Percentiles rank a stretch among this genome's conserved stretches.
Evolutionary conservation across 2,797 vertebrate species (phyloP).

Genomic region (Nyctalus aviator): DNA sequence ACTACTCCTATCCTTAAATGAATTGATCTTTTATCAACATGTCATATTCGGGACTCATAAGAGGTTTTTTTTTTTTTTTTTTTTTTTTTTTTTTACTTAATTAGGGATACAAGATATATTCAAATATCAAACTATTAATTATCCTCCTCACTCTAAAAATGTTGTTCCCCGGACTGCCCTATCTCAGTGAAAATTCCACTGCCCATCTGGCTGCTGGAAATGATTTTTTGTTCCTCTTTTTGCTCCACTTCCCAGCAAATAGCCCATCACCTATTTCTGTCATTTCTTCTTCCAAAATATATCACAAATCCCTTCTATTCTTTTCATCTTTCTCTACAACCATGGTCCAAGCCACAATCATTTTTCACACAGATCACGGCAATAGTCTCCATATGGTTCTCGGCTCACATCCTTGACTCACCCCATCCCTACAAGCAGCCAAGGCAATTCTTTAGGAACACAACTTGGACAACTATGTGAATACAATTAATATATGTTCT

Average conservation of each 20-base stretch:
- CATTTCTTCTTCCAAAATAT: slow-evolving; percentile 17
- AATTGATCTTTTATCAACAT: background rate
- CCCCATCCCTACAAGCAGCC: background rate
- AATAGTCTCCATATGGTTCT: background rate
- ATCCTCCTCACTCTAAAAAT: background rate
- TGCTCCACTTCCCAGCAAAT: background rate
- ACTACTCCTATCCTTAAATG: background rate
- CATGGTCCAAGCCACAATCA: background rate
- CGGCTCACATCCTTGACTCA: background rate
- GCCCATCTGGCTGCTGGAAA: background rate
- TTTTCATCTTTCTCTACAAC: background rate
- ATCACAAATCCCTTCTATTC: background rate
- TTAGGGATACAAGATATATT: background rate
- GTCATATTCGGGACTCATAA: background rate
- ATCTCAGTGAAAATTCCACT: background rate
- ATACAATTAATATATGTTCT: background rate
- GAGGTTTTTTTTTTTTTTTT: background rate
- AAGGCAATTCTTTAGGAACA: background rate
- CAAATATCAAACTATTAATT: background rate
- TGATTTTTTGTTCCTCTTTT: slow-evolving; percentile 31
- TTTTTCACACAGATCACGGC: background rate
- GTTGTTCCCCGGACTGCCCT: background rate
- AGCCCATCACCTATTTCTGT: background rate
- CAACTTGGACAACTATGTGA: background rate
- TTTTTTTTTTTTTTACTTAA: background rate